Evolutionary conservation across 2,797 vertebrate species (phyloP).

Genomic region (Urocyon cinereoargenteus): DNA sequence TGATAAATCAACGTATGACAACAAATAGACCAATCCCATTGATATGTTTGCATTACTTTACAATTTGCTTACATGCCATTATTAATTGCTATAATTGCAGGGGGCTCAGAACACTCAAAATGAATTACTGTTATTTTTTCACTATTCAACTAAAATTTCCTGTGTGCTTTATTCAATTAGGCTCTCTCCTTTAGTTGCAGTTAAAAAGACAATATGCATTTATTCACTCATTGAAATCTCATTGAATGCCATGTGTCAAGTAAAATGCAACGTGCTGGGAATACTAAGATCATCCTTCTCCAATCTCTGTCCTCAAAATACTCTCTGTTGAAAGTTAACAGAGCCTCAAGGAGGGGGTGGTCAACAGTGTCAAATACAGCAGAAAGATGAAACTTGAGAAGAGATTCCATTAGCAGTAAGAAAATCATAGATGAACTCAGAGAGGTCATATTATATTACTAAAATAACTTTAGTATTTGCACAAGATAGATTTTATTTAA

Average conservation of each 20-base stretch:
- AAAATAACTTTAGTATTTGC: conserved; percentile 28
- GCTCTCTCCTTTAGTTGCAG: conserved; percentile 1
- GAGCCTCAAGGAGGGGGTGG: not conserved
- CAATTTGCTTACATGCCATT: not conserved
- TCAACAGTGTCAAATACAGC: not conserved
- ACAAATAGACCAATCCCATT: not conserved
- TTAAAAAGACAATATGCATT: conserved; percentile 17
- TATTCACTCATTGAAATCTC: conserved; percentile 18
- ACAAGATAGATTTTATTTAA: not conserved
- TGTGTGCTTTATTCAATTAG: conserved; percentile 1
- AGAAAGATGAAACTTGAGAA: conserved; percentile 14
- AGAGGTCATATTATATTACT: not conserved
- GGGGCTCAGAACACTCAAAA: not conserved
- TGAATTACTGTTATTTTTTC: conserved; percentile 33
- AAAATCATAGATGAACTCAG: not conserved
- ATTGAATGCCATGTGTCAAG: not conserved
- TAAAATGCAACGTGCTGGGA: not conserved
- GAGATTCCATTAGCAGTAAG: not conserved
- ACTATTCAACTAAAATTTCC: conserved; percentile 10
- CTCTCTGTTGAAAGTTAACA: not conserved
- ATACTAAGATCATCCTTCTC: conserved; percentile 1
- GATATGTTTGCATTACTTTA: conserved; percentile 17
- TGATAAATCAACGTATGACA: not conserved
- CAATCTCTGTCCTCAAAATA: not conserved
- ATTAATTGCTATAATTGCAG: conserved; percentile 26